Percentiles rank a stretch among this genome's conserved stretches.
Conservation (phyloP, 2,888 invertebrate genomes). For the Dendrolimus houi region DNA sequence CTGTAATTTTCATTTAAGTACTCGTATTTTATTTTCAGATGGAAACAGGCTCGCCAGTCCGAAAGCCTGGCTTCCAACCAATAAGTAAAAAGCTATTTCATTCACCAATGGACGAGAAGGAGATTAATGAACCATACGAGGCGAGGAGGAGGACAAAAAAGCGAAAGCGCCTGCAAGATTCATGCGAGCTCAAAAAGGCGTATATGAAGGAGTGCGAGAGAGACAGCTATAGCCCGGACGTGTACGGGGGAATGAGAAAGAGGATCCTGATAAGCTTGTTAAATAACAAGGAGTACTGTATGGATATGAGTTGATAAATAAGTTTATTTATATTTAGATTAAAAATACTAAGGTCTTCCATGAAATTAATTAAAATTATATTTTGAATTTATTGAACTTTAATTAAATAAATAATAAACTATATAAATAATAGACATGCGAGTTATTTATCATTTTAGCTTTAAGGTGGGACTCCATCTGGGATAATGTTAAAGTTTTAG, state of each 20-base stretch:
- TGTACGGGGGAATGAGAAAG: conserved; percentile 42
- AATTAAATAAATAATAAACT: too few relatives aligned
- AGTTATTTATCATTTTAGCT: too few relatives aligned
- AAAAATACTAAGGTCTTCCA: too few relatives aligned
- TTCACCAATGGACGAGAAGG: conserved; percentile 35
- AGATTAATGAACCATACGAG: conserved; percentile 10
- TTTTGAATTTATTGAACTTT: too few relatives aligned
- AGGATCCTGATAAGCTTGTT: conserved; percentile 49
- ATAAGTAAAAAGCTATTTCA: conserved; percentile 59
- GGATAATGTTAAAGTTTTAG: too few relatives aligned
- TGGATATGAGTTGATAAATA: conserved; percentile 29
- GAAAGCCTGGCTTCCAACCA: conserved; percentile 40
- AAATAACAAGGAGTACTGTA: conserved; percentile 52
- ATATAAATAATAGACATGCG: too few relatives aligned
- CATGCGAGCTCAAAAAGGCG: conserved; percentile 41
- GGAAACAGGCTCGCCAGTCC: conserved; percentile 53
- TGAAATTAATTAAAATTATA: too few relatives aligned
- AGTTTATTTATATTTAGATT: too few relatives aligned
- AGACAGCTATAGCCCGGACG: conserved; percentile 39
- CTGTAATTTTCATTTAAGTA: too few relatives aligned
- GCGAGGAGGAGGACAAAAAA: conserved; percentile 30
- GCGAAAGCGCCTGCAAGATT: conserved; percentile 38
- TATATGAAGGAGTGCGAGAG: conserved; percentile 46
- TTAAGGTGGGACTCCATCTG: too few relatives aligned
- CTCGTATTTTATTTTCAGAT: conserved; percentile 34